Conservation (phyloP, 2,888 invertebrate genomes). For the Parnassius mnemosyne region DNA sequence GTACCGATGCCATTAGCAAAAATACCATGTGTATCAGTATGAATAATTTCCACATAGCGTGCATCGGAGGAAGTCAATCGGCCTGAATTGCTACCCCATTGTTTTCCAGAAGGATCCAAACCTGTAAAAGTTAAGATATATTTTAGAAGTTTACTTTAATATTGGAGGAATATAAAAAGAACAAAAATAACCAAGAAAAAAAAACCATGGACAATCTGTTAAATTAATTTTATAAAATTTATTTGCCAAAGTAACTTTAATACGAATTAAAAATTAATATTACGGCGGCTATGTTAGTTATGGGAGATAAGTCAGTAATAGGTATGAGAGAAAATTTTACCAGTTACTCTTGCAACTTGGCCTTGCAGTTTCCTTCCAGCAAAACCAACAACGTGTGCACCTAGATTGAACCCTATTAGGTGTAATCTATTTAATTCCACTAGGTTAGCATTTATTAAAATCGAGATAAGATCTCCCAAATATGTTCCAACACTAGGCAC, state of each 20-base stretch:
- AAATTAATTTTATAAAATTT: too few species aligned
- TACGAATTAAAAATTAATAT: too few species aligned
- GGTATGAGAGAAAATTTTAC: constrained; percentile 35
- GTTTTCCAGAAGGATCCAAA: constrained; percentile 48
- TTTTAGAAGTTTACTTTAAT: neutral
- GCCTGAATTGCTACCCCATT: constrained; percentile 40
- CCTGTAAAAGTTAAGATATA: constrained; percentile 36
- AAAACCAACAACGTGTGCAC: constrained; percentile 55
- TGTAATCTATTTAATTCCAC: constrained; percentile 38
- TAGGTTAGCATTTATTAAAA: constrained; percentile 28
- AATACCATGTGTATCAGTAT: constrained; percentile 52
- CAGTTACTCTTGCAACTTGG: constrained; percentile 53
- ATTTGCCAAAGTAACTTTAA: too few species aligned
- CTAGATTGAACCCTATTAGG: constrained; percentile 56
- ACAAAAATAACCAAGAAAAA: too few species aligned
- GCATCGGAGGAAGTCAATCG: constrained; percentile 47
- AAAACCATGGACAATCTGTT: too few species aligned
- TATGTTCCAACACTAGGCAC: constrained; percentile 43
- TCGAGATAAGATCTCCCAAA: constrained; percentile 38
- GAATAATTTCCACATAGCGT: constrained; percentile 59
- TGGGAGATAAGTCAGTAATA: neutral
- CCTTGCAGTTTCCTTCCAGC: constrained; percentile 41
- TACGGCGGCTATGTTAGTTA: too few species aligned
- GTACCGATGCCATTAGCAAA: constrained; percentile 83
- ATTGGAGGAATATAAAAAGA: too few species aligned